phyloP scores from a whole-genome alignment of 92 coral and sea anemone species.

The Palythoa grandis region DNA sequence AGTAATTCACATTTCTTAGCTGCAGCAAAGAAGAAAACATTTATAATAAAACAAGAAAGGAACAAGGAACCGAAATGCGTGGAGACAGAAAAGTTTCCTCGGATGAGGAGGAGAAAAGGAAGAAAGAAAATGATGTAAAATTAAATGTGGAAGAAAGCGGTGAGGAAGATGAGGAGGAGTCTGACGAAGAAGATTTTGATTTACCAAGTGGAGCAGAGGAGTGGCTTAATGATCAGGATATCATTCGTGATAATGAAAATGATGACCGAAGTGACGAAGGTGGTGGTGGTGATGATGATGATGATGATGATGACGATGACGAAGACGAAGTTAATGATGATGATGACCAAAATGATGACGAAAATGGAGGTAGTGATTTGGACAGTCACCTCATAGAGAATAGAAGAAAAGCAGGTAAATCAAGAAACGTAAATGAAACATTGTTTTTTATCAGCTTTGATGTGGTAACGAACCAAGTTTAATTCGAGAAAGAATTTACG shows the following conservation, averaged over 20 bases:
- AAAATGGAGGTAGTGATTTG: background rate
- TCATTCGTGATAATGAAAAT: constrained; percentile 20
- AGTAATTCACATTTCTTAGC: too few species aligned
- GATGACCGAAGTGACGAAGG: background rate
- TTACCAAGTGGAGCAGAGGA: constrained; percentile 34
- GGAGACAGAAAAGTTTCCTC: constrained; percentile 18
- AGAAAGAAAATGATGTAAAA: background rate
- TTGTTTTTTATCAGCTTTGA: too few species aligned
- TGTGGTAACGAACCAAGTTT: background rate
- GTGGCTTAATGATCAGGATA: constrained; percentile 4
- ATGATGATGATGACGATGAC: background rate
- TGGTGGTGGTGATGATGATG: background rate
- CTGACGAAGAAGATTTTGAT: constrained; percentile 29
- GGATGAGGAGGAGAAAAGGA: background rate
- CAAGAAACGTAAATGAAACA: background rate
- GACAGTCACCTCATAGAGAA: background rate
- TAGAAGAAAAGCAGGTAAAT: background rate
- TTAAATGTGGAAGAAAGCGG: constrained; percentile 20
- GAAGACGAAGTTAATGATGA: background rate
- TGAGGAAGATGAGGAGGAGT: constrained; percentile 23
- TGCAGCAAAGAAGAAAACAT: background rate
- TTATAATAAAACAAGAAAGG: background rate
- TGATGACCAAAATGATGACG: background rate
- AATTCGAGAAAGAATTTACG: too few species aligned
- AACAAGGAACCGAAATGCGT: constrained; percentile 9